These are phyloP conservation scores for Chrosomus eos DNA, from an alignment of 2,797 vertebrate genomes.

Conservation along the genomic window DNA sequence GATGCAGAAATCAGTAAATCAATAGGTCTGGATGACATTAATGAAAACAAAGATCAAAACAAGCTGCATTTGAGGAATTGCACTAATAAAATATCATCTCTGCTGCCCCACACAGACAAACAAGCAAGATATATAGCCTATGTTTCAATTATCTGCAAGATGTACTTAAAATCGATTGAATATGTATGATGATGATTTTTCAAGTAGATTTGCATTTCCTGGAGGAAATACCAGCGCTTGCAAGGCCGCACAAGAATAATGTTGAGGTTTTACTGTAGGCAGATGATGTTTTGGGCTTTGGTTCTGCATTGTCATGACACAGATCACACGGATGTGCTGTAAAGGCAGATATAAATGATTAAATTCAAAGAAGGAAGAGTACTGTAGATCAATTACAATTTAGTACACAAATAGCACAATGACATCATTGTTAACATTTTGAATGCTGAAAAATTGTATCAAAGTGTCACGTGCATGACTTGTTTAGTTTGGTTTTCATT, in stretches of 20 bases:
- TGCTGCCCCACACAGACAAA: conserved; percentile 13
- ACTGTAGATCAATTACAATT: not conserved
- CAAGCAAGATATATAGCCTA: conserved; percentile 31
- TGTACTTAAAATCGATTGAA: conserved; percentile 35
- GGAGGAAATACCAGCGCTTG: conserved; percentile 17
- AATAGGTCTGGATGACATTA: conserved; percentile 28
- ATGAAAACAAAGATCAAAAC: conserved; percentile 41
- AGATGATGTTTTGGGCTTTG: conserved; percentile 8
- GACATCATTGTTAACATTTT: not conserved
- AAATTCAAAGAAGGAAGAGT: not conserved
- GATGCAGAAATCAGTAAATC: conserved; percentile 33
- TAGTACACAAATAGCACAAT: not conserved
- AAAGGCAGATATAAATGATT: not conserved
- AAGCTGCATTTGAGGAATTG: conserved; percentile 36
- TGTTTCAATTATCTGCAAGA: conserved; percentile 39
- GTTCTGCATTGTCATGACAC: not conserved
- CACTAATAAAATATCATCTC: conserved; percentile 28
- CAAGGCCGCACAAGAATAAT: not conserved
- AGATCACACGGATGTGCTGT: not conserved
- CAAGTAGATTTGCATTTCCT: conserved; percentile 38
- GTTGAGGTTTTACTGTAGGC: not conserved
- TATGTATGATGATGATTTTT: conserved; percentile 41
- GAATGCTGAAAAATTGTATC: not conserved
- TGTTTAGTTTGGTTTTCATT: not conserved
- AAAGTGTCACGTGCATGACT: not conserved